A percentile compares a stretch with the other conserved stretches of the same genome.
phyloP scores from a whole-genome alignment of 2,888 invertebrate genomes.

The Meandrusa payeni region DNA sequence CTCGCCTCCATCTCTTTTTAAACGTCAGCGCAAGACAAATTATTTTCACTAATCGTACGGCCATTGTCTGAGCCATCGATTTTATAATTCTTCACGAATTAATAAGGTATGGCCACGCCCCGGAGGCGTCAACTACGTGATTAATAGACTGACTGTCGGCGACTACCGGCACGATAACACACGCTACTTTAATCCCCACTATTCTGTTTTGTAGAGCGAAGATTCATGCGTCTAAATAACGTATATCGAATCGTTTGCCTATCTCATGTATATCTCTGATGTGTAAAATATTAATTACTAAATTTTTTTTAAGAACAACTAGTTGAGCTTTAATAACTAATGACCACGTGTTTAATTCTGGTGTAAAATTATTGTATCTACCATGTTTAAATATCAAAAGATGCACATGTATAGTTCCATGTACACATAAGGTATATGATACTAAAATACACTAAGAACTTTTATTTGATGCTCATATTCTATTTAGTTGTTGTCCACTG shows the following conservation, averaged over 20 bases:
- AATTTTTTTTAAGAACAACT: constrained; percentile 54
- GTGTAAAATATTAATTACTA: constrained; percentile 63
- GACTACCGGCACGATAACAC: constrained; percentile 65
- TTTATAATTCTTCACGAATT: constrained; percentile 71
- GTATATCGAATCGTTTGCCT: constrained; percentile 53
- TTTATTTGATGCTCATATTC: no score
- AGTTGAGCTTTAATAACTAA: no score
- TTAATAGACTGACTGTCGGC: constrained; percentile 64
- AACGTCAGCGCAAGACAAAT: constrained; percentile 38
- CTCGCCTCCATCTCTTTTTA: constrained; percentile 27
- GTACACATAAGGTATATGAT: no score
- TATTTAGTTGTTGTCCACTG: no score
- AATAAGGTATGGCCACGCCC: constrained; percentile 72
- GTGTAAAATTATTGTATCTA: no score
- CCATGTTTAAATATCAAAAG: no score
- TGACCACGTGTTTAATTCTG: no score
- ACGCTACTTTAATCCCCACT: constrained; percentile 42
- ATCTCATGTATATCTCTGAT: constrained; percentile 46
- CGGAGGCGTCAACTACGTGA: constrained; percentile 72
- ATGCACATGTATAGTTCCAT: no score
- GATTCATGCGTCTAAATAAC: constrained; percentile 56
- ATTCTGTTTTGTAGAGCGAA: constrained; percentile 31
- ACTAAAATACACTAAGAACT: no score
- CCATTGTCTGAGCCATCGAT: constrained; percentile 55
- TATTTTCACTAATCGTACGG: constrained; percentile 37